phyloP scores from a whole-genome alignment of 1,140 invertebrate species.

The Drosophila quadrilineata region DNA sequence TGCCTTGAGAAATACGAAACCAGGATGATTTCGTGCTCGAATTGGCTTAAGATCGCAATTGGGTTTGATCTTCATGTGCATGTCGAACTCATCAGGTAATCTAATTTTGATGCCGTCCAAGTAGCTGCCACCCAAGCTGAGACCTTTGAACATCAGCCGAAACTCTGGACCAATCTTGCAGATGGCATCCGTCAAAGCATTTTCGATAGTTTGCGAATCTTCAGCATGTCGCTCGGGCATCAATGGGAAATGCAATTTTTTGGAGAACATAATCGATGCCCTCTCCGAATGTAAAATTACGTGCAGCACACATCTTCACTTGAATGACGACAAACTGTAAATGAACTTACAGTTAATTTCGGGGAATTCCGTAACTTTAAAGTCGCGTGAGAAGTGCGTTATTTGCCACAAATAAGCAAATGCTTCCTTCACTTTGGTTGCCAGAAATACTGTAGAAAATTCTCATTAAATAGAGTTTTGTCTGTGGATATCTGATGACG shows the following conservation, averaged over 20 bases:
- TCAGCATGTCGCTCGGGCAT: constrained; percentile 7
- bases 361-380: too few relatives aligned
- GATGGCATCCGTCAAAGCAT: constrained; percentile 26
- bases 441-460: constrained; percentile 10
- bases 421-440: constrained; percentile 12
- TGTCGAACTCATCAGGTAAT: constrained; percentile 51
- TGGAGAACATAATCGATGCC: constrained; percentile 38
- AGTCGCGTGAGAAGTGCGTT: too few relatives aligned
- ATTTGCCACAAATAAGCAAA: too few relatives aligned
- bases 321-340: too few relatives aligned
- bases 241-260: constrained; percentile 2
- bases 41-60: constrained; percentile 6
- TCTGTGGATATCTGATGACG: not conserved
- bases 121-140: constrained; percentile 41
- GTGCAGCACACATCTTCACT: not conserved
- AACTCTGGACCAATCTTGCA: constrained; percentile 30
- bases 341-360: too few relatives aligned
- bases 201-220: constrained; percentile 40
- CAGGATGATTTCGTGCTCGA: not conserved
- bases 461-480: constrained; percentile 5
- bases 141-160: constrained; percentile 16
- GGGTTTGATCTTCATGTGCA: constrained; percentile 28
- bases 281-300: constrained; percentile 17
- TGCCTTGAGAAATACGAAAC: constrained; percentile 18
- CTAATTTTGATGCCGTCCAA: constrained; percentile 22